A percentile compares a stretch with the other conserved stretches of the same genome.
Conservation (phyloP, 2,888 invertebrate species). For the Escarpia spicata region DNA sequence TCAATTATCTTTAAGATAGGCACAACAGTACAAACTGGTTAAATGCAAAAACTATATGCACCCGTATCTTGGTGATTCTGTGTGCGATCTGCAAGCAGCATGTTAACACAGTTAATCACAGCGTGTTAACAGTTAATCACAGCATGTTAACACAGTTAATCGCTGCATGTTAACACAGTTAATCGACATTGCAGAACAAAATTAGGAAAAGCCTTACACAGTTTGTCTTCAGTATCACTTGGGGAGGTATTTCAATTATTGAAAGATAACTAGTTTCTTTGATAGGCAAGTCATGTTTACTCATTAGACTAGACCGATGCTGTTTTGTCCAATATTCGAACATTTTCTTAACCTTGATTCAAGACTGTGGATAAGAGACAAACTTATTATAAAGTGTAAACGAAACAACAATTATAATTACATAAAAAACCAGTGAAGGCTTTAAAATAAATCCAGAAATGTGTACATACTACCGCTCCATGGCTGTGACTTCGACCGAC, state of each 20-base stretch:
- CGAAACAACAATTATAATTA: not conserved
- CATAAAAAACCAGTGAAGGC: not conserved
- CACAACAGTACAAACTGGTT: too few species aligned
- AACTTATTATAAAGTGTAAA: too few species aligned
- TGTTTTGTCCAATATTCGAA: not conserved
- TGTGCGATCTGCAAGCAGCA: too few species aligned
- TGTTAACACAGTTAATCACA: too few species aligned
- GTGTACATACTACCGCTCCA: not conserved
- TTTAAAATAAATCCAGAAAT: not conserved
- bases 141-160: not conserved
- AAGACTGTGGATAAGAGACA: not conserved
- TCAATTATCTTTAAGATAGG: too few species aligned
- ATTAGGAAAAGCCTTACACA: not conserved
- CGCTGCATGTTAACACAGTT: too few species aligned
- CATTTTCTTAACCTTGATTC: not conserved
- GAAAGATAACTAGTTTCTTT: not conserved
- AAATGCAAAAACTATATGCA: too few species aligned
- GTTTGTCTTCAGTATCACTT: not conserved
- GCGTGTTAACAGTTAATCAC: too few species aligned
- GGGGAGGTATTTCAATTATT: not conserved
- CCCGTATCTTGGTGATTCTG: too few species aligned
- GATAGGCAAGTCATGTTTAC: not conserved
- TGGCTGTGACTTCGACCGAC: constrained; percentile 67
- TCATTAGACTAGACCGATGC: not conserved
- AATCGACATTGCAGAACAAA: not conserved